phyloP scores from a whole-genome alignment of 2,888 invertebrate species.

The Hypena proboscidalis region DNA sequence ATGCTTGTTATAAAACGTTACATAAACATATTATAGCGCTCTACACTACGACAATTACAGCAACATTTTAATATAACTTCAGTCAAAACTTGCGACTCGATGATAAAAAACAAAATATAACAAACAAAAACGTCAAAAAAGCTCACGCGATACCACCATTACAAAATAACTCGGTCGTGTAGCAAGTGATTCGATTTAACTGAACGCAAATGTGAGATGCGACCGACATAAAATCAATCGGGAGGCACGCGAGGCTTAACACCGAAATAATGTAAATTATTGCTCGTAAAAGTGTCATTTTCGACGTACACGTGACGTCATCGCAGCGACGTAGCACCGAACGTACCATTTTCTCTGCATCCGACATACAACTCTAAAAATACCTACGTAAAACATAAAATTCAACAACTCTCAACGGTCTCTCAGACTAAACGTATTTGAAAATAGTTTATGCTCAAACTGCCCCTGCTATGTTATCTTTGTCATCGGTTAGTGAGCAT shows the following conservation, averaged over 20 bases:
- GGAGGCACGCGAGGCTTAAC: conserved; percentile 81
- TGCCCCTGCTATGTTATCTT: conserved; percentile 73
- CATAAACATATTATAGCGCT: conserved; percentile 14
- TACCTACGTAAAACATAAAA: conserved; percentile 43
- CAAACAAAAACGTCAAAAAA: conserved; percentile 57
- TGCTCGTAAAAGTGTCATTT: conserved; percentile 84
- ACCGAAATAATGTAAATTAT: conserved; percentile 84
- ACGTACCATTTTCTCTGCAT: conserved; percentile 35
- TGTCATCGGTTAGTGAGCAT: conserved; percentile 69
- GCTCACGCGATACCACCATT: conserved; percentile 79
- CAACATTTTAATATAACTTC: conserved; percentile 28
- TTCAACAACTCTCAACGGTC: conserved; percentile 31
- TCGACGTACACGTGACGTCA: conserved; percentile 83
- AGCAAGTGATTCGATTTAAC: conserved; percentile 80
- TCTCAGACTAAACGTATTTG: conserved; percentile 55
- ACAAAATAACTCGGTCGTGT: conserved; percentile 78
- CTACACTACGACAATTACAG: conserved; percentile 15
- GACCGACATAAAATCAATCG: conserved; percentile 84
- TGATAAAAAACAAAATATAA: conserved; percentile 57
- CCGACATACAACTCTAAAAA: conserved; percentile 51
- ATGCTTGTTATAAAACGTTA: not conserved
- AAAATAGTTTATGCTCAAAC: conserved; percentile 68
- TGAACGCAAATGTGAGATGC: conserved; percentile 79
- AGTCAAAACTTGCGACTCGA: conserved; percentile 36
- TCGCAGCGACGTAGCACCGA: conserved; percentile 45